Evolutionary conservation across 2,888 invertebrate species (phyloP).

Genomic region (Eupeodes latifasciatus): DNA sequence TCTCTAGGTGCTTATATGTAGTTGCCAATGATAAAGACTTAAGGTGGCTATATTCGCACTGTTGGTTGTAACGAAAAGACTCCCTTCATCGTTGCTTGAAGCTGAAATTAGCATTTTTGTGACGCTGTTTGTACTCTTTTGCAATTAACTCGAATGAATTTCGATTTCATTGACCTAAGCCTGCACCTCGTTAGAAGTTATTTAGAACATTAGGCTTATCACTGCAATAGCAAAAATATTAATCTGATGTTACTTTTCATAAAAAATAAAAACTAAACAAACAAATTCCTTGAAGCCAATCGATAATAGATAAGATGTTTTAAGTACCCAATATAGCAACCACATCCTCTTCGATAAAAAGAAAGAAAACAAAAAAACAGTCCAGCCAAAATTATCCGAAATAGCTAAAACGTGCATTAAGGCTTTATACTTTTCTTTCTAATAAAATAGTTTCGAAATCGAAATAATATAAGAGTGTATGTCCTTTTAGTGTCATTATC

Average conservation of each 20-base stretch:
- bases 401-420: conserved; percentile 36
- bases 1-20: no score
- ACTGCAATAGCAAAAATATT: no score
- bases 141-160: no score
- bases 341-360: conserved; percentile 32
- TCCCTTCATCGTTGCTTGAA: no score
- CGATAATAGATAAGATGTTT: neutral
- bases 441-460: conserved; percentile 70
- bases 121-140: no score
- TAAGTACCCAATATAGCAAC: conserved; percentile 19
- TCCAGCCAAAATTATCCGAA: conserved; percentile 49
- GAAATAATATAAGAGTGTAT: conserved; percentile 68
- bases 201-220: no score
- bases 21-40: no score
- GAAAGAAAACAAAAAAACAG: conserved; percentile 16
- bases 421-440: conserved; percentile 11
- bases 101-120: no score
- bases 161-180: no score
- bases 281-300: conserved; percentile 6
- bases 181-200: no score
- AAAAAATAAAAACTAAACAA: neutral
- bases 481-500: conserved; percentile 75
- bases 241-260: neutral
- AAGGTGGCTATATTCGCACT: no score
- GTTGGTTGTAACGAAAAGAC: no score